phyloP scores from a whole-genome alignment of 2,113 vertebrate genomes.

The Sciurus niger region DNA sequence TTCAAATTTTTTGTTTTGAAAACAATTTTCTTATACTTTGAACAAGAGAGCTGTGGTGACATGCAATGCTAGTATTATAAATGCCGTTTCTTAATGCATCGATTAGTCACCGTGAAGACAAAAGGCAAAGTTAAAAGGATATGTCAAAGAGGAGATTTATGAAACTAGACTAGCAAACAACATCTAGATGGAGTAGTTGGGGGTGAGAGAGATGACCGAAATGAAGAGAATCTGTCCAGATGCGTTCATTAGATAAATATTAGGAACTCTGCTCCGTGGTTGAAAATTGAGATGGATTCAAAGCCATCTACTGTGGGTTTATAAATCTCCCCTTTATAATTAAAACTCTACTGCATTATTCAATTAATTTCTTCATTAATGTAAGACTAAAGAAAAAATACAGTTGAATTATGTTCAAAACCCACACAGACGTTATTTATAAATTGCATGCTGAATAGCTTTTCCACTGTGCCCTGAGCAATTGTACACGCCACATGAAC shows the following conservation, averaged over 20 bases:
- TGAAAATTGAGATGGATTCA: not conserved
- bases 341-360: not conserved
- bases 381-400: not conserved
- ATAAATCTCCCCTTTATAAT: not conserved
- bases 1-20: conserved; percentile 44
- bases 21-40: not conserved
- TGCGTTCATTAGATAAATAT: not conserved
- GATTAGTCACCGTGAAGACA: not conserved
- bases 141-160: not conserved
- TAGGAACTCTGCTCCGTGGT: not conserved
- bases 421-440: conserved; percentile 32
- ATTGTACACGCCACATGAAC: too few species aligned
- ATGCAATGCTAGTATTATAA: not conserved
- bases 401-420: not conserved
- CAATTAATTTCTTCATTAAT: not conserved
- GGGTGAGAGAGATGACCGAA: not conserved
- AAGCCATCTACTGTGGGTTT: not conserved
- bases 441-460: conserved; percentile 47
- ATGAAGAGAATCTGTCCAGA: not conserved
- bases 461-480: not conserved
- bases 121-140: not conserved
- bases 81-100: not conserved
- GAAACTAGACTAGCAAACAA: not conserved
- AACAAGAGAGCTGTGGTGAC: not conserved
- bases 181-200: not conserved